A percentile compares a stretch with the other conserved stretches of the same genome.
phyloP scores from a whole-genome alignment of 2,113 vertebrate species.

The Morone saxatilis region DNA sequence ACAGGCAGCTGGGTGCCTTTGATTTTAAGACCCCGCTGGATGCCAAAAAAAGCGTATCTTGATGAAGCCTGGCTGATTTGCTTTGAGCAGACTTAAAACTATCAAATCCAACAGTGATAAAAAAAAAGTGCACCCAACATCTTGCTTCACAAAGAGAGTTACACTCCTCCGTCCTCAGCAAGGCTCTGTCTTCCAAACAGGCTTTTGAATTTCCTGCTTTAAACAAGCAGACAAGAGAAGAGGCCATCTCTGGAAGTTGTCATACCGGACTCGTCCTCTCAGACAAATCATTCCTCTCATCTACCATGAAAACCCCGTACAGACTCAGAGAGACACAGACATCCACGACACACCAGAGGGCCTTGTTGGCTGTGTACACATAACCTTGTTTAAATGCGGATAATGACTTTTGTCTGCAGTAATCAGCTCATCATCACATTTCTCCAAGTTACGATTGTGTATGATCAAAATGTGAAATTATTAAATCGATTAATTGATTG shows the following conservation, averaged over 20 bases:
- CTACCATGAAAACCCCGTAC: conserved; percentile 8
- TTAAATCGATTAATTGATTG: background rate
- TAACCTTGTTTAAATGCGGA: background rate
- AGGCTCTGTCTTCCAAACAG: conserved; percentile 20
- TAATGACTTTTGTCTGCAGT: conserved; percentile 11
- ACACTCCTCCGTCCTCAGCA: conserved; percentile 3
- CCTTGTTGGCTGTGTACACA: background rate
- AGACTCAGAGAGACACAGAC: conserved; percentile 17
- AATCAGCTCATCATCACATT: background rate
- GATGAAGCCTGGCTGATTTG: conserved; percentile 22
- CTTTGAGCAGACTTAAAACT: conserved; percentile 7
- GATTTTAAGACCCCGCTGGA: conserved; percentile 17
- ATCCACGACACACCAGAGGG: background rate
- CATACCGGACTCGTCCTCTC: conserved; percentile 35
- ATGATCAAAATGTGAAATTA: background rate
- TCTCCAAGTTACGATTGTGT: background rate
- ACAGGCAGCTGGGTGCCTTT: conserved; percentile 32
- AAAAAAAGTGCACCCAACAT: conserved; percentile 6
- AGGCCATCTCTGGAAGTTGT: conserved; percentile 54
- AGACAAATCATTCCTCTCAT: conserved; percentile 58
- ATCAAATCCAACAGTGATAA: conserved; percentile 10
- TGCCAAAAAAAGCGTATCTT: conserved; percentile 9
- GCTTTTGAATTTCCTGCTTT: conserved; percentile 42
- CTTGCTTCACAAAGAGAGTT: conserved; percentile 27
- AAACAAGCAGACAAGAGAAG: conserved; percentile 34